These are phyloP conservation scores for Hesperophylax magnus DNA, from an alignment of 1,140 invertebrate species.

Conservation along the genomic window DNA sequence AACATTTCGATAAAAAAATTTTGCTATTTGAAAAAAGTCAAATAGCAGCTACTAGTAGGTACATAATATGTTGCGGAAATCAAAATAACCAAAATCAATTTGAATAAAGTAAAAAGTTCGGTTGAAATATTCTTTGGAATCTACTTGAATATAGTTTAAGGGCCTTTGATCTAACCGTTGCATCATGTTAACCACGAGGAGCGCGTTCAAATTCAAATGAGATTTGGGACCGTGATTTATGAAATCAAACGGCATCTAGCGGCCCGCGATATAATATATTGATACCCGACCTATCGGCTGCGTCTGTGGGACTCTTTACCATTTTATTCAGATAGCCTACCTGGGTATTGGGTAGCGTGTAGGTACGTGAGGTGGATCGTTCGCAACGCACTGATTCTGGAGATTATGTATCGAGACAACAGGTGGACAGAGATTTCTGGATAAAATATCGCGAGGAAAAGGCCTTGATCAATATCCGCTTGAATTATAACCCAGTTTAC, in stretches of 20 bases:
- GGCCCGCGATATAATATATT: slow-evolving; percentile 26
- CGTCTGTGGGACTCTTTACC: slow-evolving; percentile 34
- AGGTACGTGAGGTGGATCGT: background rate
- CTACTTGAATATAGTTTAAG: slow-evolving; percentile 32
- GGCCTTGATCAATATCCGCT: slow-evolving; percentile 23
- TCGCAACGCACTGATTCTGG: slow-evolving; percentile 41
- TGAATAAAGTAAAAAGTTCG: too few species aligned
- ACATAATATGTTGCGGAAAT: too few species aligned
- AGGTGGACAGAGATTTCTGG: slow-evolving; percentile 16
- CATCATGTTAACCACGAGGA: slow-evolving; percentile 9
- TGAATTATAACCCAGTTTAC: slow-evolving; percentile 19
- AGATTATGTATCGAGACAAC: slow-evolving; percentile 41
- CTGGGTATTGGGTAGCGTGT: background rate
- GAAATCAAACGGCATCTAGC: slow-evolving; percentile 53
- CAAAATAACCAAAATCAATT: too few species aligned
- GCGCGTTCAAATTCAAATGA: slow-evolving; percentile 54
- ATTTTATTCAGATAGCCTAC: slow-evolving; percentile 54
- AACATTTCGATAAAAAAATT: too few species aligned
- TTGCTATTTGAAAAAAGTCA: too few species aligned
- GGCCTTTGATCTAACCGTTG: slow-evolving; percentile 15
- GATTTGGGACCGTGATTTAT: slow-evolving; percentile 53
- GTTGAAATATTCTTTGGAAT: background rate
- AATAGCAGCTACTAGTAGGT: too few species aligned
- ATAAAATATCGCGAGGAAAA: slow-evolving; percentile 4
- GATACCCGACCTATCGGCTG: slow-evolving; percentile 37